phyloP scores from a whole-genome alignment of 2,888 invertebrate species.

The Vandiemenella viatica region DNA sequence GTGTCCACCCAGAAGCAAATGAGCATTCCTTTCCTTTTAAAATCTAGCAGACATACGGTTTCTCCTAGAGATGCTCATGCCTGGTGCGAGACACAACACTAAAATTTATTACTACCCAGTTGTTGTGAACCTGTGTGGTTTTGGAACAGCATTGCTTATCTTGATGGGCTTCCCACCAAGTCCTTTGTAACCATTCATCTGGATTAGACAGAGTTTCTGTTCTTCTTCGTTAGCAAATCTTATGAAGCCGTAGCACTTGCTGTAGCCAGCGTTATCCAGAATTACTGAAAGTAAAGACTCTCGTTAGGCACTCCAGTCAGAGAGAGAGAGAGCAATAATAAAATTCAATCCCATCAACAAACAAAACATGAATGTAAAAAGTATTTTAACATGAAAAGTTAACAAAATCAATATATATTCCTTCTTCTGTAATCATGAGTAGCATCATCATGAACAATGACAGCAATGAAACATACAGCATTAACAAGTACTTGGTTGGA shows the following conservation, averaged over 20 bases:
- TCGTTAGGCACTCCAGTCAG: too few relatives aligned
- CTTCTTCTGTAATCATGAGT: too few relatives aligned
- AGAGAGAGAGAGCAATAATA: too few relatives aligned
- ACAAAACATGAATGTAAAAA: background rate
- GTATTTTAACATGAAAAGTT: background rate
- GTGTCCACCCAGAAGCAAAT: too few relatives aligned
- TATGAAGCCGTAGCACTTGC: conserved; percentile 92
- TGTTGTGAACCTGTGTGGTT: conserved; percentile 42
- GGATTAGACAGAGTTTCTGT: conserved; percentile 78
- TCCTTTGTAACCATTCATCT: conserved; percentile 86
- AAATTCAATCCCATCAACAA: background rate
- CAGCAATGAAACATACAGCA: too few relatives aligned
- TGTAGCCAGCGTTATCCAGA: conserved; percentile 73
- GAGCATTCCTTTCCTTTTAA: too few relatives aligned
- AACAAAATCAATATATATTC: background rate
- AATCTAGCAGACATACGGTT: too few relatives aligned
- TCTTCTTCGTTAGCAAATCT: conserved; percentile 87
- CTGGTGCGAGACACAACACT: too few relatives aligned
- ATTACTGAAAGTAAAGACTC: conserved; percentile 49
- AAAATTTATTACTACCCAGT: too few relatives aligned
- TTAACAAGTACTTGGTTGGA: too few relatives aligned
- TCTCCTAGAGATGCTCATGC: too few relatives aligned
- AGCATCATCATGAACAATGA: too few relatives aligned
- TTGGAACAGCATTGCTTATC: conserved; percentile 85
- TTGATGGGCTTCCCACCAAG: conserved; percentile 77